Base-by-base conservation (phyloP, 2,797 vertebrate species). In the Poecile montanus region DNA sequence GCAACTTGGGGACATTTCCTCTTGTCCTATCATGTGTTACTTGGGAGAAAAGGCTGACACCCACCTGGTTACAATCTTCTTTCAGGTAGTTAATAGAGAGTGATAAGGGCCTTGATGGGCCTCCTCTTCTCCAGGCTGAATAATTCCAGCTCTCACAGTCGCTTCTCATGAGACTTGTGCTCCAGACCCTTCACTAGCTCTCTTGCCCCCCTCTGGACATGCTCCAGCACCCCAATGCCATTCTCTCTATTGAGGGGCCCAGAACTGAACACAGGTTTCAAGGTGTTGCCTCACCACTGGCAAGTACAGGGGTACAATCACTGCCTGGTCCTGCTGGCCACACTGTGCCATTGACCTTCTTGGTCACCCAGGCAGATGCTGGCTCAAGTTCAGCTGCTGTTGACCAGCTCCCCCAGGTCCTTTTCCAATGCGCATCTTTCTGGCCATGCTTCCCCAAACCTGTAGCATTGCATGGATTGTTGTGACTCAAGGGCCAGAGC, bases 281-380 rank as follows among this genome's bases (percentile, higher is more conserved):
- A 26, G 27, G 5, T 45, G 20, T 1, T 0, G 32, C 42, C 45
- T 70, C 57, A 47, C 7, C 29, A 26, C 7, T 34, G 18, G 23
- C 0, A 0, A 40, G 4, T 40, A 20, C 19, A 40, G 19, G 10
- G 3, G 10, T 2, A 17, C 2, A 1, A 40, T 42, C 34, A 7
- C 67, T 44, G 7, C 20, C 7, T 53, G 1, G 1, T 83, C 16
- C 82, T 66, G 10, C 32, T 87, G 45, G 67, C 53, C 44, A 58
- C 11, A 5, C 7, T n/a, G 0, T 70, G 25, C 27, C 29, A 1
- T 3, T 48, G 60, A 36, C 48, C 14, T 11, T 14, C 42, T 67
- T 87, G 65, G 63, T 29, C 40, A 48, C 27, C 48, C 60, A 22
- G 45, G 25, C 50, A 36, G 29, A 36, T 0, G 2, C 19, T 4